Percentiles rank a stretch among this genome's conserved stretches.
phyloP scores from a whole-genome alignment of 2,888 invertebrate species.

The Polydesmus complanatus region DNA sequence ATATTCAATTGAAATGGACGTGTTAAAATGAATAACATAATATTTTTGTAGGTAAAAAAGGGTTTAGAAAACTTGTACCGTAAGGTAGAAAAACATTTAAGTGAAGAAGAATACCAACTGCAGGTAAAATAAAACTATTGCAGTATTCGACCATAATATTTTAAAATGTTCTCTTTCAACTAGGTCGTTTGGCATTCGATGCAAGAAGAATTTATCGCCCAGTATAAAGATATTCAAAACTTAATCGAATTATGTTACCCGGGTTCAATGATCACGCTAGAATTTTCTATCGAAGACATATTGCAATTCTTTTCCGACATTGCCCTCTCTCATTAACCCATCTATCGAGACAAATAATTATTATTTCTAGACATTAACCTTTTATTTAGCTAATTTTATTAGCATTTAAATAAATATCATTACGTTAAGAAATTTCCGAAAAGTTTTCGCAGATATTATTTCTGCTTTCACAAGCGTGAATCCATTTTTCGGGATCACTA shows the following conservation, averaged over 20 bases:
- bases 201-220: constrained; percentile 97
- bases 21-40: not conserved
- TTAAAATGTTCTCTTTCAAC: constrained; percentile 22
- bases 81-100: constrained; percentile 94
- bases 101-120: constrained; percentile 81
- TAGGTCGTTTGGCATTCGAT: constrained; percentile 98
- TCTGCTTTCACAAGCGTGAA: constrained; percentile 1
- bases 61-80: constrained; percentile 83
- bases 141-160: too few species aligned
- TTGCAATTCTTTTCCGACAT: constrained; percentile 96
- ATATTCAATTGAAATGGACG: not conserved
- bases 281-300: constrained; percentile 91
- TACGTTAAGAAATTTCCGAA: not conserved
- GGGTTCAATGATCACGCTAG: constrained; percentile 80
- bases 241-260: constrained; percentile 92
- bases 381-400: too few species aligned
- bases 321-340: constrained; percentile 68
- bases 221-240: constrained; percentile 84
- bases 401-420: too few species aligned
- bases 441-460: constrained; percentile 8
- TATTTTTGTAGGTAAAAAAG: constrained; percentile 52
- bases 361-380: not conserved
- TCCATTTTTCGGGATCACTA: constrained; percentile 4
- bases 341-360: not conserved
- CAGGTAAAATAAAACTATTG: constrained; percentile 40